phyloP scores from a whole-genome alignment of 2,113 vertebrate genomes.

The Microcebus griseorufus region DNA sequence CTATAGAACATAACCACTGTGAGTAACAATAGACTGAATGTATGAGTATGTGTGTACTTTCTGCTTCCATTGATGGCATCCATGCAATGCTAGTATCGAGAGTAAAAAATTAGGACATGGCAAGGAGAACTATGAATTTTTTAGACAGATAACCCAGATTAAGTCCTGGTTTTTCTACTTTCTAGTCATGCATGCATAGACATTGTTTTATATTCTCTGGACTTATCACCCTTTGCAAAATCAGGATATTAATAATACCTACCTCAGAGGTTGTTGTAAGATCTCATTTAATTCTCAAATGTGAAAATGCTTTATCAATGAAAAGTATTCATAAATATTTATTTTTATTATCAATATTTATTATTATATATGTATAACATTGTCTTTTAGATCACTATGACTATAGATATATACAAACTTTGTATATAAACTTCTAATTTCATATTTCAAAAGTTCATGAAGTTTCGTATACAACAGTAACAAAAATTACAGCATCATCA shows the following conservation, averaged over 20 bases:
- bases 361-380: not conserved
- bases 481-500: not conserved
- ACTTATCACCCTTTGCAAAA: not conserved
- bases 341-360: not conserved
- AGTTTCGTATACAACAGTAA: not conserved
- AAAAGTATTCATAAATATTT: not conserved
- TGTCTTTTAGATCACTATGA: not conserved
- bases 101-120: not conserved
- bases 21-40: not conserved
- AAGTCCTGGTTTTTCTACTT: not conserved
- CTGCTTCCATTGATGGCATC: not conserved
- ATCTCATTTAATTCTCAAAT: not conserved
- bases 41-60: not conserved
- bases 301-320: not conserved
- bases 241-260: not conserved
- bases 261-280: not conserved
- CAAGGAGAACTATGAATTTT: not conserved
- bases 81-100: not conserved
- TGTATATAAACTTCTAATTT: not conserved
- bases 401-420: not conserved
- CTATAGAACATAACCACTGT: not conserved
- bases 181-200: not conserved
- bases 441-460: not conserved
- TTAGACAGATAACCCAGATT: not conserved
- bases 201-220: not conserved